A percentile compares a stretch with the other conserved stretches of the same genome.
phyloP scores from a whole-genome alignment of 2,888 invertebrate genomes.

The Xestia ashworthii region DNA sequence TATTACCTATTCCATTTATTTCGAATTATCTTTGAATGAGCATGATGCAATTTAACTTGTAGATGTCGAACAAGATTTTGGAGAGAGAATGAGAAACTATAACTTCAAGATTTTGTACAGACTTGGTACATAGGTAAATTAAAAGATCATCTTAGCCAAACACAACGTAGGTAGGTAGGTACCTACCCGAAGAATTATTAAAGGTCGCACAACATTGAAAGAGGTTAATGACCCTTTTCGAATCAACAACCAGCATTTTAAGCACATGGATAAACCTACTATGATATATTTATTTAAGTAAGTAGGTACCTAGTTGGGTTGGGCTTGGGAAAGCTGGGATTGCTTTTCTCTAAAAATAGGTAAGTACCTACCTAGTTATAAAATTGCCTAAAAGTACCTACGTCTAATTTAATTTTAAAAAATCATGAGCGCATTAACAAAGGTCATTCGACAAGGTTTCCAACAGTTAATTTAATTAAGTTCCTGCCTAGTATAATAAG shows the following conservation, averaged over 20 bases:
- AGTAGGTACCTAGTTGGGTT: neutral
- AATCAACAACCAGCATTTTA: slow-evolving; percentile 17
- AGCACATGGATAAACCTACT: neutral
- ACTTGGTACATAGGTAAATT: neutral
- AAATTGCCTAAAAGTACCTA: no score
- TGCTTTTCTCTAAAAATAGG: neutral
- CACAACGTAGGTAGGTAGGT: neutral
- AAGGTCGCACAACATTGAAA: slow-evolving; percentile 11
- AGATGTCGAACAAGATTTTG: neutral
- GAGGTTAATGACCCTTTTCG: slow-evolving; percentile 14
- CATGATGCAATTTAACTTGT: slow-evolving; percentile 28
- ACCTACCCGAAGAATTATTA: neutral
- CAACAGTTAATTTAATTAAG: neutral
- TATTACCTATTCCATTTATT: slow-evolving; percentile 9
- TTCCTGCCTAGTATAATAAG: neutral
- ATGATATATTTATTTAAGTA: neutral
- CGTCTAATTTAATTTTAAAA: neutral
- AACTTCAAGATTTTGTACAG: neutral
- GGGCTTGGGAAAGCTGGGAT: neutral
- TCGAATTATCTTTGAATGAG: neutral
- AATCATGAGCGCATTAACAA: neutral
- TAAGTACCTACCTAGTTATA: neutral
- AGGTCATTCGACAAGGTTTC: slow-evolving; percentile 10
- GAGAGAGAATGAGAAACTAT: neutral
- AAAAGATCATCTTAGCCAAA: neutral